Conservation (phyloP, 2,888 invertebrate genomes). For the Drosophila falleni region DNA sequence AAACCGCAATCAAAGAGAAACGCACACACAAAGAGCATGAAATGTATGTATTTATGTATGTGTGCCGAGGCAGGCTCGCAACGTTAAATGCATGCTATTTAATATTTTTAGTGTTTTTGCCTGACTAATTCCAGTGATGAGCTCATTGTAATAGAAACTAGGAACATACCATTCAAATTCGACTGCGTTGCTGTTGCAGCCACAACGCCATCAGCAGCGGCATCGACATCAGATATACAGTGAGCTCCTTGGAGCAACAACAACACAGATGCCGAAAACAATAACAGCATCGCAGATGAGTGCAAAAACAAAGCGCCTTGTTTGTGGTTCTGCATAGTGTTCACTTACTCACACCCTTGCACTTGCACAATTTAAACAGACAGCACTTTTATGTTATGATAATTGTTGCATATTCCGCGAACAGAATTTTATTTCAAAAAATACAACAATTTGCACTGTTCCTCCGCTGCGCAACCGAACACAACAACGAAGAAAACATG, state of each 20-base stretch:
- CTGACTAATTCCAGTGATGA: slow-evolving; percentile 63
- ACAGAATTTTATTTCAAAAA: slow-evolving; percentile 8
- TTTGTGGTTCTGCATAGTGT: slow-evolving; percentile 45
- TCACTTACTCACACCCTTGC: slow-evolving; percentile 18
- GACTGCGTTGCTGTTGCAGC: slow-evolving; percentile 38
- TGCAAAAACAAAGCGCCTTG: slow-evolving; percentile 48
- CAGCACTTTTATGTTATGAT: slow-evolving; percentile 28
- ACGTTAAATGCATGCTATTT: slow-evolving; percentile 41
- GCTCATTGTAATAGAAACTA: slow-evolving; percentile 52
- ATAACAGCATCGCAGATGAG: slow-evolving; percentile 31
- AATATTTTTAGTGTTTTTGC: slow-evolving; percentile 41
- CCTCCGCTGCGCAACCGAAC: slow-evolving; percentile 27
- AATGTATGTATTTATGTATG: slow-evolving; percentile 6
- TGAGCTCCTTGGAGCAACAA: slow-evolving; percentile 56
- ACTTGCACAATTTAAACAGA: slow-evolving; percentile 16
- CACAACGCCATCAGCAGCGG: slow-evolving; percentile 26
- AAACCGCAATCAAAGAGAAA: slow-evolving; percentile 26
- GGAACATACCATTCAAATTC: slow-evolving; percentile 66
- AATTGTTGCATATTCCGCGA: slow-evolving; percentile 52
- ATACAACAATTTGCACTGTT: not conserved
- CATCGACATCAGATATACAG: slow-evolving; percentile 27
- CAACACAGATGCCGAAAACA: slow-evolving; percentile 47
- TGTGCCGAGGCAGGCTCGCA: slow-evolving; percentile 11
- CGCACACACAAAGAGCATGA: slow-evolving; percentile 8
- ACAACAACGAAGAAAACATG: slow-evolving; percentile 49